A percentile compares a stretch with the other conserved stretches of the same genome.
These are phyloP conservation scores for Mustelus asterias DNA, from an alignment of 2,113 vertebrate species.

Conservation along the genomic window DNA sequence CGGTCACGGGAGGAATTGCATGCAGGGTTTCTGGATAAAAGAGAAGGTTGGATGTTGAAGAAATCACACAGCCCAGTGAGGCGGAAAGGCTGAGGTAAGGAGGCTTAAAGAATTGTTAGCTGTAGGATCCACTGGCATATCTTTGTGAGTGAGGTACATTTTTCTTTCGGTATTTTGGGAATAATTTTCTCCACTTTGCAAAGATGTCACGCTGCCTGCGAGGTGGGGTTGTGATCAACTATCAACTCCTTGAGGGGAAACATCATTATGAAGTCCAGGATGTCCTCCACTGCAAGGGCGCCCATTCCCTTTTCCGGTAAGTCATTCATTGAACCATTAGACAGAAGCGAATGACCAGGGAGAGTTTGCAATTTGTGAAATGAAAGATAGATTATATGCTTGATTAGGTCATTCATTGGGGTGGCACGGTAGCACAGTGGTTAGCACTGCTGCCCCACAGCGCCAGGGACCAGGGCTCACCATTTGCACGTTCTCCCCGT, in stretches of 20 bases:
- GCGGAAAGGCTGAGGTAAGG: not conserved
- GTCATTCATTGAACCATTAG: not conserved
- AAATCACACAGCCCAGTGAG: not conserved
- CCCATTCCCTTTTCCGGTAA: constrained; percentile 50
- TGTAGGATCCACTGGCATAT: no score
- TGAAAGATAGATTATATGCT: not conserved
- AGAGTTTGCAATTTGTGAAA: not conserved
- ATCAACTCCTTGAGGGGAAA: constrained; percentile 50
- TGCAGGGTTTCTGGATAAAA: not conserved
- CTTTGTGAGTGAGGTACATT: not conserved
- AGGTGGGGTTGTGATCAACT: constrained; percentile 52
- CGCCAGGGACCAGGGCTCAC: no score
- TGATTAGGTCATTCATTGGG: not conserved
- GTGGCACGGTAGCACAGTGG: no score
- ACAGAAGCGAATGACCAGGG: not conserved
- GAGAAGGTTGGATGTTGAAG: not conserved
- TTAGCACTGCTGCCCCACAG: no score
- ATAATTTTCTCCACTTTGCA: not conserved
- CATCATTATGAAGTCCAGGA: constrained; percentile 57
- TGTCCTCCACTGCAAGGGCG: constrained; percentile 45
- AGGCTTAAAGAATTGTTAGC: not conserved
- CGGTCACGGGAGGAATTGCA: not conserved
- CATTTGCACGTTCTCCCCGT: no score
- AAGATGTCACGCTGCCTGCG: constrained; percentile 32
- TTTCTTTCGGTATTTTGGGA: not conserved